A percentile compares a stretch with the other conserved stretches of the same genome.
Conservation (phyloP, 1,140 invertebrate genomes). For the Mycetomoellerius zeteki region DNA sequence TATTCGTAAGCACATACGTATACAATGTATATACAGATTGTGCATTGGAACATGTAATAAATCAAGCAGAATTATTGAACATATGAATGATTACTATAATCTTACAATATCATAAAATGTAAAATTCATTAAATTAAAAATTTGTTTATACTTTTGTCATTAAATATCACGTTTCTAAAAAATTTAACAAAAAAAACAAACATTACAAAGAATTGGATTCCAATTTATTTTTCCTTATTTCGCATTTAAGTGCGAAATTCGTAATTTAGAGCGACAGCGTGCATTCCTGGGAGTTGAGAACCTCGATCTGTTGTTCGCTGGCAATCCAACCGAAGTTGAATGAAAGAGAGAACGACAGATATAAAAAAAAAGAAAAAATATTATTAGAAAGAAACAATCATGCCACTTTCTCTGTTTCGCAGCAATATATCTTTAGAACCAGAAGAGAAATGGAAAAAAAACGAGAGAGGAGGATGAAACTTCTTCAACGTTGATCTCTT, state of each 20-base stretch:
- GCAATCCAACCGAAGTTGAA: conserved; percentile 40
- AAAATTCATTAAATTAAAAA: neutral
- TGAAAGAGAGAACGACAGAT: conserved; percentile 51
- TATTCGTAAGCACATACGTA: neutral
- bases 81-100: neutral
- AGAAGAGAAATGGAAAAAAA: neutral
- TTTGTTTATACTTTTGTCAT: neutral
- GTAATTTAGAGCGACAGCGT: neutral
- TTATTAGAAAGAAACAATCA: conserved; percentile 1
- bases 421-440: conserved; percentile 15
- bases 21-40: neutral
- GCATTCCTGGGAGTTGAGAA: conserved; percentile 55
- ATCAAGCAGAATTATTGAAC: neutral
- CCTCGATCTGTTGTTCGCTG: conserved; percentile 53
- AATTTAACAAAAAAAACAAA: neutral
- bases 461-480: neutral
- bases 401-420: neutral
- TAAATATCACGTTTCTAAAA: neutral
- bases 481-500: neutral
- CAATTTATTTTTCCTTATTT: conserved; percentile 1
- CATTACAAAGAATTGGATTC: neutral
- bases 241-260: neutral
- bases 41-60: neutral
- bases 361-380: conserved; percentile 20
- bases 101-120: neutral